Evolutionary conservation across 2,797 vertebrate genomes (phyloP).

Genomic region (Pachyuromys duprasi): DNA sequence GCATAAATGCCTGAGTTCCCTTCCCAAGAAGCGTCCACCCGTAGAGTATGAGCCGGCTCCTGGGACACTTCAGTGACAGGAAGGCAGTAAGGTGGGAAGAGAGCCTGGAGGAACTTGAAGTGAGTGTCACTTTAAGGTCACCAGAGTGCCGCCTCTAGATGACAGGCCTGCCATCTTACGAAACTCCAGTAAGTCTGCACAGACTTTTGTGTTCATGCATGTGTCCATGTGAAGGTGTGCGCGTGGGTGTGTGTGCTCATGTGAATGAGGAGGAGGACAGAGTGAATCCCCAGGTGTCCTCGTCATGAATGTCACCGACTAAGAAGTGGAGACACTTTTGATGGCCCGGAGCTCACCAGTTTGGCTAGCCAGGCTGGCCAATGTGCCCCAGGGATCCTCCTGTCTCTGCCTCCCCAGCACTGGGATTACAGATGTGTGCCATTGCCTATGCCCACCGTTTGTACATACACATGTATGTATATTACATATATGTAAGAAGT

Average conservation of each 20-base stretch:
- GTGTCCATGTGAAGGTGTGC: background rate
- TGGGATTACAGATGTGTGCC: background rate
- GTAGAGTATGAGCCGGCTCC: rapidly evolving
- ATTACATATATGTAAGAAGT: background rate
- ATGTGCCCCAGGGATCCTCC: background rate
- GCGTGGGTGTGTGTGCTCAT: background rate
- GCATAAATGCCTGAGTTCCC: too few relatives aligned
- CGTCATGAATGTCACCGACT: background rate
- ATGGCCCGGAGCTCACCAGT: background rate
- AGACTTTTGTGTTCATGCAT: background rate
- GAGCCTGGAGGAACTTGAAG: rapidly evolving
- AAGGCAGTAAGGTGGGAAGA: rapidly evolving
- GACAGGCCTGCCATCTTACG: background rate
- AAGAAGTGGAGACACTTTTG: background rate
- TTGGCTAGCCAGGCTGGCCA: background rate
- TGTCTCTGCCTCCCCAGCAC: background rate
- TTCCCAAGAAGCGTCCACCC: too few relatives aligned
- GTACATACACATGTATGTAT: background rate
- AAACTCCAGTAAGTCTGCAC: background rate
- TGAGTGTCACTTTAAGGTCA: too few relatives aligned
- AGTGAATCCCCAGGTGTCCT: background rate
- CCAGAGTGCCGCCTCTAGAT: too few relatives aligned
- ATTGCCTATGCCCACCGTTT: background rate
- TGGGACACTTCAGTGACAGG: background rate
- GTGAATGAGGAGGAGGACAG: too few relatives aligned